Base-by-base conservation (phyloP, 2,888 invertebrate genomes). In the Euclidia mi region DNA sequence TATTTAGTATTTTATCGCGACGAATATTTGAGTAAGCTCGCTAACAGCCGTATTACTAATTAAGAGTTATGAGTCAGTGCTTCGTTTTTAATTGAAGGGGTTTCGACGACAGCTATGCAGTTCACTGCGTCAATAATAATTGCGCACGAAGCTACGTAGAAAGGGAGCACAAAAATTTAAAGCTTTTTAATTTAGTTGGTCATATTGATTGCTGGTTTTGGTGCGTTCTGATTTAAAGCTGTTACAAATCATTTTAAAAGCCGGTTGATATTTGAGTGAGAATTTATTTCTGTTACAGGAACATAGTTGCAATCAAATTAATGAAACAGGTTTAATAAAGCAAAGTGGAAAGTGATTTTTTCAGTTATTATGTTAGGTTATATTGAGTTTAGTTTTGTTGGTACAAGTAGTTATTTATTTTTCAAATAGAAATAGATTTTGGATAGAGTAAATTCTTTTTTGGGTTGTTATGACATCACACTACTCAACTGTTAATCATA, bases 41-140 rank as follows among this genome's bases (percentile, higher is more conserved):
- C 50, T 56, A 48, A 64, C 57, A 50, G 10, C 55, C 56, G 31
- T 53, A 62, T 69, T 60, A 65, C 61, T 63, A 77, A 76, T 76
- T 73, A 76, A 48, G 55, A 51, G 51, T 47, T 47, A 51, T 56
- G 55, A 70, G 47, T 76, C 52, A 61, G 56, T 58, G 57, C 44
- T 44, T 65, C 59, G 50, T 45, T 43, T 70, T 68, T 78, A 77
- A 69, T 75, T 73, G 68, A 62, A 69, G 66, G 51, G 65, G 56
- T 56, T 56, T 55, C 46, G 48, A 44, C 59, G 52, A 44, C 51
- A 40, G 40, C 56, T 53, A 43, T 71, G 75, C 68, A 73, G 68
- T 69, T 58, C 71, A 59, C 49, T 57, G 56, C 57, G 60, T 61
- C 59, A 71, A 69, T 66, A 60, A 56, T 57, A 55, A 64, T 56